A percentile compares a stretch with the other conserved stretches of the same genome.
phyloP scores from a whole-genome alignment of 2,888 invertebrate species.

The Tiliacea aurago region DNA sequence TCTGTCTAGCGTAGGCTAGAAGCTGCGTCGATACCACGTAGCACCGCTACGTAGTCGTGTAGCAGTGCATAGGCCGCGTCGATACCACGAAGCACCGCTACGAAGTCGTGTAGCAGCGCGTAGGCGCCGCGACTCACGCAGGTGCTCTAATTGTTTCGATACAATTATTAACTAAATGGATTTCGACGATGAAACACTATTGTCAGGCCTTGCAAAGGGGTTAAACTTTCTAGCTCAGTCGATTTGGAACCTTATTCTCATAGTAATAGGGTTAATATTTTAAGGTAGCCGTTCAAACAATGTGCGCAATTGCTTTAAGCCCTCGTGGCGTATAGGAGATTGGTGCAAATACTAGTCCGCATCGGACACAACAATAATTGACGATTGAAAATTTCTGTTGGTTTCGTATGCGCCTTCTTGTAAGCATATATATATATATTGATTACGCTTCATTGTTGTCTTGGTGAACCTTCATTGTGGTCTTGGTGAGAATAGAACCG shows the following conservation, averaged over 20 bases:
- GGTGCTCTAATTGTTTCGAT: background rate
- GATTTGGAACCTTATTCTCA: background rate
- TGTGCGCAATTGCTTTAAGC: background rate
- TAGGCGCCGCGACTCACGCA: background rate
- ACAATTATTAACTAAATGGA: constrained; percentile 3
- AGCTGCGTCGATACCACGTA: background rate
- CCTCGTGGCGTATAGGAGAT: background rate
- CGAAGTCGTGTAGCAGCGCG: background rate
- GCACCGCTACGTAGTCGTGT: constrained; percentile 6
- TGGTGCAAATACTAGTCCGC: background rate
- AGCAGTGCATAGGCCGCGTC: background rate
- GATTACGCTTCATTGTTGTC: background rate
- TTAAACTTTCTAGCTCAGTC: too few relatives aligned
- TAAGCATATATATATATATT: background rate
- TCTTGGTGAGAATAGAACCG: background rate
- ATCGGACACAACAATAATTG: background rate
- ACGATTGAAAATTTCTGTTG: background rate
- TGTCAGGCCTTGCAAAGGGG: background rate
- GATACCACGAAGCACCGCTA: constrained; percentile 12
- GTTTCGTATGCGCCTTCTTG: background rate
- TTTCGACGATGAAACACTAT: background rate
- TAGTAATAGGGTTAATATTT: background rate
- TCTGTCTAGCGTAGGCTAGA: too few relatives aligned
- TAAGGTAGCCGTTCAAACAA: background rate
- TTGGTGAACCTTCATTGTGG: background rate